phyloP scores from a whole-genome alignment of 1,140 invertebrate species.

The Neodiprion fabricii region DNA sequence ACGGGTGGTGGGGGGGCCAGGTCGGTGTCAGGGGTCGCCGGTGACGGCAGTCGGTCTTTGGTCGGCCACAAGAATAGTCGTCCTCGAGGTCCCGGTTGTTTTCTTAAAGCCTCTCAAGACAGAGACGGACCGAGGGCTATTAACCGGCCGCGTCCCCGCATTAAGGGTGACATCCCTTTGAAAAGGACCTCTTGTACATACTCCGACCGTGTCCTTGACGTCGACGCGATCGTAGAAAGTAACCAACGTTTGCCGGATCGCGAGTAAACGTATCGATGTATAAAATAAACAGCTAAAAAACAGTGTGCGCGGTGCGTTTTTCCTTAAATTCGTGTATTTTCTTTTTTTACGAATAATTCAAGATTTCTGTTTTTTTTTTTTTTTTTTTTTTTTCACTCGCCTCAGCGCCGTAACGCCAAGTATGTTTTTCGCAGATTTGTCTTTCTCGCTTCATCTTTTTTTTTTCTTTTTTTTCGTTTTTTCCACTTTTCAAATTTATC shows the following conservation, averaged over 20 bases:
- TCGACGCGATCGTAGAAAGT: too few relatives aligned
- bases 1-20: constrained; percentile 48
- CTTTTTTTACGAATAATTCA: not conserved
- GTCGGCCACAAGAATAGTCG: constrained; percentile 60
- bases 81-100: constrained; percentile 35
- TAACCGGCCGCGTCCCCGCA: not conserved
- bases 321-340: not conserved
- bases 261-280: not conserved
- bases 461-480: constrained; percentile 9
- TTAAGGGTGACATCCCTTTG: not conserved
- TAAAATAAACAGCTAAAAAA: too few relatives aligned
- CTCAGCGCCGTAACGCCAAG: not conserved
- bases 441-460: constrained; percentile 12
- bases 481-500: not conserved
- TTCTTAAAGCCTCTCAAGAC: constrained; percentile 8
- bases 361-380: not conserved
- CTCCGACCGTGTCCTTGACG: too few relatives aligned
- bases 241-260: not conserved
- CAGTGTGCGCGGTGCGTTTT: too few relatives aligned
- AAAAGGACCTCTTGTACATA: not conserved
- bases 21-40: constrained; percentile 61
- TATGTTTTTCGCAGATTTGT: not conserved
- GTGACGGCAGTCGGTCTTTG: constrained; percentile 60
- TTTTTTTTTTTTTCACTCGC: not conserved
- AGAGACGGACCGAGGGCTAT: not conserved